Base-by-base conservation (phyloP, 1,140 invertebrate species). In the Subanguina moxae region DNA sequence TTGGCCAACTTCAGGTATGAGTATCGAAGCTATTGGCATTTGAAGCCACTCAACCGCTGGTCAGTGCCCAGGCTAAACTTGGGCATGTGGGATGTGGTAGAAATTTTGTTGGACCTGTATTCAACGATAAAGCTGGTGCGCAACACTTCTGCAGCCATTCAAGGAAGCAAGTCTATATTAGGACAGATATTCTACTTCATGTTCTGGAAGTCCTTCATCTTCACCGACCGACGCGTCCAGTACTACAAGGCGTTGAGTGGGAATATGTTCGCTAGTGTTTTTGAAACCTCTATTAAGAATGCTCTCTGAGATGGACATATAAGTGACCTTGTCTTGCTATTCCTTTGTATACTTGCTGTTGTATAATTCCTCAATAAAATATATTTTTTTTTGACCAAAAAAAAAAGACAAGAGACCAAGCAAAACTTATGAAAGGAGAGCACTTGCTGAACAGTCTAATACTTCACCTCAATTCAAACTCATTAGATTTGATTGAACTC, bases 131-230 rank as follows among this genome's bases (percentile, higher is more conserved):
- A 68, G 32, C 42, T 75, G 13, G 57, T 75, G 19, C 74, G 70
- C 46, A 46, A 62, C 21, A 72, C 65, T 19, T 25, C 27, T 23
- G 23, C 27, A 17, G 52, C 62, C 23, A 23, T 75, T n/a, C 72
- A 74, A 38, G 72, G 73, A 0, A 72, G 42, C 9, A 59, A 64
- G 38, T 65, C 61, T n/a, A 32, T 75, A 8, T 45, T 75, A 45
- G 67, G 61, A 23, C 64, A 65, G 45, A 45, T 75, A 13, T 64
- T 27, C 38, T 77, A 78, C 45, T 72, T 74, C 25, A 38, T 77
- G 21, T 77, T 75, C 19, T 75, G 73, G 73, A 77, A 73, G 52
- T 52, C 75, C 13, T 75, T 75, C 48, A 72, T 75, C 45, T 72
- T 77, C 28, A 73, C 59, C 21, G 42, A 68, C 8, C 27, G 43